Evolutionary conservation across 2,113 vertebrate genomes (phyloP).

Genomic region (Amazona vittata): DNA sequence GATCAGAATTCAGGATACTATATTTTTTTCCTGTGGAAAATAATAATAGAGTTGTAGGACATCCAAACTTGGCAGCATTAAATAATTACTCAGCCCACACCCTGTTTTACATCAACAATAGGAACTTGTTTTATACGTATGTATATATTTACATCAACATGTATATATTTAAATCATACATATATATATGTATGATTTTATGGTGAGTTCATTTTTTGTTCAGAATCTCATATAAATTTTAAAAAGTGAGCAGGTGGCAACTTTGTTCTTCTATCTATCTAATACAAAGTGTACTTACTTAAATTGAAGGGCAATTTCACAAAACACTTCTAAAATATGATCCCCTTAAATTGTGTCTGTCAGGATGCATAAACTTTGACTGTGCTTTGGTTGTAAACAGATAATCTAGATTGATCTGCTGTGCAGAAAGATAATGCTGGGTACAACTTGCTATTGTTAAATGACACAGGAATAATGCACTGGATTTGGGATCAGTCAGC

Average conservation of each 20-base stretch:
- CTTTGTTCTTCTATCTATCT: not conserved
- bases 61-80: not conserved
- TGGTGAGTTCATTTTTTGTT: not conserved
- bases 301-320: not conserved
- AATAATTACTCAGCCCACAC: not conserved
- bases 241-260: not conserved
- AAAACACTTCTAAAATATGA: not conserved
- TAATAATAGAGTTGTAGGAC: not conserved
- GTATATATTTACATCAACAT: not conserved
- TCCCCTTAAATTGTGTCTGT: not conserved
- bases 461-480: not conserved
- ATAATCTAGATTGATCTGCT: not conserved
- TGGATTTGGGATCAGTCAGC: not conserved
- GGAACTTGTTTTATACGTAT: not conserved
- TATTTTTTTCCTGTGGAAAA: not conserved
- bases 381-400: not conserved
- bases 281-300: not conserved
- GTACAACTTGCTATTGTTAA: slow-evolving; percentile 9
- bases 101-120: not conserved
- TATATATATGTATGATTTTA: not conserved
- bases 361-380: not conserved
- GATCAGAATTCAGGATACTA: not conserved
- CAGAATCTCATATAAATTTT: not conserved
- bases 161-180: not conserved
- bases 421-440: not conserved